Base-by-base conservation (phyloP, 2,888 invertebrate species). In the Ormyrus labotus region DNA sequence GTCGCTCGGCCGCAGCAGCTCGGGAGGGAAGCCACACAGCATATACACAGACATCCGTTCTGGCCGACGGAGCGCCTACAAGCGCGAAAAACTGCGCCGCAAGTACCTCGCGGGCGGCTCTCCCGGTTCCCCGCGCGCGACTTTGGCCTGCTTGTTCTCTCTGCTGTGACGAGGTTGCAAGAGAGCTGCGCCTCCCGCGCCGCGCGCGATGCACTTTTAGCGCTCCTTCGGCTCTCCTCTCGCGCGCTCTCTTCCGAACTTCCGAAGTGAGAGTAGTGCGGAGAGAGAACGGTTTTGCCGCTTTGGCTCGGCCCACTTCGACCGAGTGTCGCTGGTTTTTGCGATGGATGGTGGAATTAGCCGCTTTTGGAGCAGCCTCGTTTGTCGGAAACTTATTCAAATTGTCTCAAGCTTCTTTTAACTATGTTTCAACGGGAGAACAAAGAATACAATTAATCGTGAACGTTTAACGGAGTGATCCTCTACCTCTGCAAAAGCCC, bases 91-190 rank as follows among this genome's bases (percentile, higher is more conserved):
- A n/a, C 6, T 10, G 6, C 57, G 57, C 9, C 6, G 11, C 57
- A 6, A 57, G 11, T 19, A 19, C 19, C 1, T 8, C 10, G 45
- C 34, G 10, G 9, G 63, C 34, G 47, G 6, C 10, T 7, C 61
- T 3, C 4, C 34, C 9, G 4, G 5, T 45, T 55, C 57, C 1
- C 19, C 8, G 50, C n/a, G 51, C 13, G 47, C 65, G 65, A 65
- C 74, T 65, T 74, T 65, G 74, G 65, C 74, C 74, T 65, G 65
- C 57, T 65, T 74, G 74, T 65, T 65, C 74, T 74, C 50, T 65
- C 65, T 57, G 65, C 65, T 57, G 74, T 65, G 55, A 57, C 65
- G 58, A 5, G 34, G 19, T 19, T 19, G 19, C 19, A 19, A 19
- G 19, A 19, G 19, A 19, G 19, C 19, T 19, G 19, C 19, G 19